Evolutionary conservation across 2,113 vertebrate genomes (phyloP), one percentile per base, ranked within the genome.

Genomic region (Mustela lutreola): DNA sequence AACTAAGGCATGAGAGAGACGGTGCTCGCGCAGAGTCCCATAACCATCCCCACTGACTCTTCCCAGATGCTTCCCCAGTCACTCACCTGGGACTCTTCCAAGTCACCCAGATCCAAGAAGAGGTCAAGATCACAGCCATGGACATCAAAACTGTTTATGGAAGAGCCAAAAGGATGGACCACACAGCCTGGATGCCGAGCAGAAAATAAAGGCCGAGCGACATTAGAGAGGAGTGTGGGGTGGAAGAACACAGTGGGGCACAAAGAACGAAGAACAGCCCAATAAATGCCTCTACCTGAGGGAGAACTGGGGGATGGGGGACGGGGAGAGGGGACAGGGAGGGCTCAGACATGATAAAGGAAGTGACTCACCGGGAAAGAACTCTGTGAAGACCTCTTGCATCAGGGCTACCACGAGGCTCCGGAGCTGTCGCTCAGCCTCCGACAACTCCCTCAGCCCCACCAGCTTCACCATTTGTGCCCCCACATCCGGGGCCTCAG

Each of bases 111-210:
- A 84, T 99, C 99, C 97, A 99, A 97, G 95, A 99, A 99, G 81
- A 99, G 99, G 98, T 99, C 99, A 8, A 99, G 94, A 89, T 99
- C 99, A 80, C 99, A 99, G 88, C 99, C 99, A 31, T 99, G 99
- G 91, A 99, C 96, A 1, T 99, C 99, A 22, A 99, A 99, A 0
- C 99, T 99, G 42, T 99, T 99, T 91, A 99, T 98, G 0, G 99
- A 99, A 11, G 99, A 99, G 71, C 99, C 99, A 31, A 99, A 99
- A 0, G 99, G 99, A 24, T 99, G 96, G 91, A 99, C 97, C 93
- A 99, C 98, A 86, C 99, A 99, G 93, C 99, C 99, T 99, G 98
- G 5, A 95, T 94, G 14, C 42, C 45, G 2, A 86, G 80, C n/a
- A 94, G 70, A 92, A 48, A 62, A 97, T 0, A 84, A 60, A 90